Conservation (phyloP, 1,140 invertebrate species). For the Drosophila oshimai region DNA sequence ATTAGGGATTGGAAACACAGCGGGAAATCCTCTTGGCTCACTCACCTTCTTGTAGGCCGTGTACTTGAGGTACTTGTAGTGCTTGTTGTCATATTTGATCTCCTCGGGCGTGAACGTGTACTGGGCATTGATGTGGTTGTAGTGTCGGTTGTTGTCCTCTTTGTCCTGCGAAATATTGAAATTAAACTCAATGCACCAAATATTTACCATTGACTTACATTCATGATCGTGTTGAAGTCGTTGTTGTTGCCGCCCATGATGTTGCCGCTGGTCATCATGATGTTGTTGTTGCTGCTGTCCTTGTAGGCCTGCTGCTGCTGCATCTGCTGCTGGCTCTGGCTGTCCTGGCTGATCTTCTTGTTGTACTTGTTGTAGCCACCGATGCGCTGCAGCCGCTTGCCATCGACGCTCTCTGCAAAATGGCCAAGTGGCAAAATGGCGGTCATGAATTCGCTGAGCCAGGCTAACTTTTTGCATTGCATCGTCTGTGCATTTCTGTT, state of each 20-base stretch:
- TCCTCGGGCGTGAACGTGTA: conserved; percentile 89
- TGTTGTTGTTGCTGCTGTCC: conserved; percentile 80
- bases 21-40: background rate
- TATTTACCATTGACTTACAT: conserved; percentile 53
- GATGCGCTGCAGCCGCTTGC: conserved; percentile 86
- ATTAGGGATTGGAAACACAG: background rate
- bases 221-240: conserved; percentile 82
- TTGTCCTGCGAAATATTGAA: conserved; percentile 57
- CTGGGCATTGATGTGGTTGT: conserved; percentile 83
- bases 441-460: conserved; percentile 57
- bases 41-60: conserved; percentile 86
- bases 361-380: conserved; percentile 87
- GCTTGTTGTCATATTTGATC: conserved; percentile 91
- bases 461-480: conserved; percentile 53
- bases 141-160: conserved; percentile 81
- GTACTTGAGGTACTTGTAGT: conserved; percentile 91
- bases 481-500: background rate
- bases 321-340: conserved; percentile 82
- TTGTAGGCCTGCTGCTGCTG: conserved; percentile 83
- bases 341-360: conserved; percentile 84
- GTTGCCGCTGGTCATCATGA: conserved; percentile 75
- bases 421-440: conserved; percentile 38
- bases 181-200: background rate
- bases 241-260: conserved; percentile 75
- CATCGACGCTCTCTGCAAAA: conserved; percentile 84